Evolutionary conservation across 1,140 invertebrate genomes (phyloP), one percentile per base, ranked within the genome.

Genomic region (Dryas iulia): DNA sequence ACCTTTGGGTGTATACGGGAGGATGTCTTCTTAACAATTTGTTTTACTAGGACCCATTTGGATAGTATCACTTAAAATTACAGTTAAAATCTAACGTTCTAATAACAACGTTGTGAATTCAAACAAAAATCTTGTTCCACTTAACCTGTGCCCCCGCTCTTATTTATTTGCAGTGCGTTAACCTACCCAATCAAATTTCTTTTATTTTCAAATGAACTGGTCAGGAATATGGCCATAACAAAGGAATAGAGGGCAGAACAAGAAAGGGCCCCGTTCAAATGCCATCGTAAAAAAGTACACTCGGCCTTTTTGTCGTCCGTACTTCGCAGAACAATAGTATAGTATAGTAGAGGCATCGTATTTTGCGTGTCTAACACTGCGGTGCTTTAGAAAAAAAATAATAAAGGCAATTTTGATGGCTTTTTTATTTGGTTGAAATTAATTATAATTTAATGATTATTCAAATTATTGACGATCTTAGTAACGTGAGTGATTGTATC

Each of bases 191-290:
- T 28, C 14, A 59, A 18, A 30, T 35, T 39, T 71, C 47, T 59
- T 64, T 63, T 60, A 58, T 71, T 74, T 71, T 69, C 39, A 63
- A n/a, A 54, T 71, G 25, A 71, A 74, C 72, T 56, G 69, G 72
- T 71, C 61, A 66, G 39, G 47, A 66, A 65, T 30, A 66, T 53
- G n/a, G 33, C n/a, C 68, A 59, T 57, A 61, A 73, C 72, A 74
- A 74, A 73, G 58, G 68, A 18, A 39, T 39, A 35, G 63, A 66
- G 72, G 72, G 72, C 62, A 61, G 59, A 39, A 61, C 31, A 66
- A 71, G 59, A 63, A 74, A 69, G 73, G 73, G 73, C 54, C 30
- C 35, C 47, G 31, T 62, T 59, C n/a, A 30, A 31, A 59, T 35
- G 18, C 31, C 63, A 62, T 53, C 58, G 61, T 60, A 59, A 28